Evolutionary conservation across 2,113 vertebrate species (phyloP).

Genomic region (Nyctibius bracteatus): DNA sequence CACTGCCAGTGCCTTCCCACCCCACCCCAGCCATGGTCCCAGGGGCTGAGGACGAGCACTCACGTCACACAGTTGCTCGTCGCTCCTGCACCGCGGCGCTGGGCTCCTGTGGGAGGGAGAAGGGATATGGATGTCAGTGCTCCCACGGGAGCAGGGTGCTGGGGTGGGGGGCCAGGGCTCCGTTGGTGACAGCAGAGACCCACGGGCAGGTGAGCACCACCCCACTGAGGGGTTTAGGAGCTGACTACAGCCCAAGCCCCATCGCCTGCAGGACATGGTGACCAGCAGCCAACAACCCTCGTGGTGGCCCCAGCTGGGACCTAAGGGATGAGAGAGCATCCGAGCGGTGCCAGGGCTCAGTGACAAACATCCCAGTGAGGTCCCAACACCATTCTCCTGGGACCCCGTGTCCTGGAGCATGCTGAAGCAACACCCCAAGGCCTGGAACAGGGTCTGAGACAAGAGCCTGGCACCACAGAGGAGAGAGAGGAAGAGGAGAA

Average conservation of each 20-base stretch:
- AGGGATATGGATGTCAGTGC: neutral
- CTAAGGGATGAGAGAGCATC: neutral
- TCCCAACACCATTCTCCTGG: neutral
- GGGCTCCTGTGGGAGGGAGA: slow-evolving; percentile 32
- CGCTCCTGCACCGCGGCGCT: neutral
- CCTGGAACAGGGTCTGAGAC: neutral
- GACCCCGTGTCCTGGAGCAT: accelerated
- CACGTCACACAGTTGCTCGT: slow-evolving; percentile 42
- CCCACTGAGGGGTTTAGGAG: neutral
- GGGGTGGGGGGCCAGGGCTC: neutral
- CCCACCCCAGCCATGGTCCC: neutral
- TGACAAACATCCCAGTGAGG: neutral
- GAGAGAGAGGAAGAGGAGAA: neutral
- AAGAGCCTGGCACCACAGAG: neutral
- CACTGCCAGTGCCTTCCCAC: neutral
- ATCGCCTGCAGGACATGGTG: neutral
- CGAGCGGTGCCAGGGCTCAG: neutral
- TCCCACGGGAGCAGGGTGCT: accelerated
- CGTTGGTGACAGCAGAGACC: neutral
- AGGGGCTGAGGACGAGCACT: neutral
- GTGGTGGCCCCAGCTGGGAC: neutral
- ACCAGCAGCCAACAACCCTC: neutral
- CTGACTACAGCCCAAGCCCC: accelerated
- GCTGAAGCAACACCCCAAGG: neutral
- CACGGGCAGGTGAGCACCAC: neutral